phyloP scores from a whole-genome alignment of 2,888 invertebrate species.

The Sphaerophoria taeniata region DNA sequence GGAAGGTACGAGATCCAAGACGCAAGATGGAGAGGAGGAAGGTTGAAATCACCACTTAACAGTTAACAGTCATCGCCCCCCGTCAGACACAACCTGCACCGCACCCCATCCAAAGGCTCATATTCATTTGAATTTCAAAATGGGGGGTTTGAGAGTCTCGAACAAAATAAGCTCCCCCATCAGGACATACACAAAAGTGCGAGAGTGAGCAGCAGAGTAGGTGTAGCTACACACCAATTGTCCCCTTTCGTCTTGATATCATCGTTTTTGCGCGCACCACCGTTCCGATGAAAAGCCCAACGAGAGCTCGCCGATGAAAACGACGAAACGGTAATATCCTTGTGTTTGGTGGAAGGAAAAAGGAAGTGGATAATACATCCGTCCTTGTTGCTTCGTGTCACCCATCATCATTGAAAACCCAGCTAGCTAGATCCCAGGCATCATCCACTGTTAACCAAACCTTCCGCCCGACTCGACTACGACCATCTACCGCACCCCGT shows the following conservation, averaged over 20 bases:
- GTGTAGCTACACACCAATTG: slow-evolving; percentile 33
- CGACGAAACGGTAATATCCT: slow-evolving; percentile 83
- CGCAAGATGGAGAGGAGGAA: slow-evolving; percentile 1
- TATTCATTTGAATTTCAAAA: slow-evolving; percentile 71
- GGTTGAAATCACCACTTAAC: slow-evolving; percentile 68
- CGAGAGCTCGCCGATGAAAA: slow-evolving; percentile 75
- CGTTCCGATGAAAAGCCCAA: slow-evolving; percentile 68
- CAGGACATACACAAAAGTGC: slow-evolving; percentile 10
- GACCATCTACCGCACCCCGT: slow-evolving; percentile 31
- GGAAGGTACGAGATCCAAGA: neutral
- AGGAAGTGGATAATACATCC: slow-evolving; percentile 84
- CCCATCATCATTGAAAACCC: slow-evolving; percentile 77
- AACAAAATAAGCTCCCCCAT: slow-evolving; percentile 67
- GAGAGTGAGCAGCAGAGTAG: slow-evolving; percentile 58
- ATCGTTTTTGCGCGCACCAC: slow-evolving; percentile 24
- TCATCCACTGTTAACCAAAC: slow-evolving; percentile 73
- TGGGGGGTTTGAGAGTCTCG: slow-evolving; percentile 51
- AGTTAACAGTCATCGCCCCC: slow-evolving; percentile 11
- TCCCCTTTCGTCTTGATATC: slow-evolving; percentile 18
- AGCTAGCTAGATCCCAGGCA: slow-evolving; percentile 64
- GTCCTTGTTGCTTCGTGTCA: slow-evolving; percentile 84
- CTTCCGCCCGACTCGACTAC: slow-evolving; percentile 67
- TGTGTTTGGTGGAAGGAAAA: slow-evolving; percentile 84
- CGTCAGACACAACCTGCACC: slow-evolving; percentile 1
- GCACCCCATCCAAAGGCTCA: slow-evolving; percentile 33